Evolutionary conservation across 2,888 invertebrate species (phyloP), one percentile per base, ranked within the genome.

Genomic region (Troides oblongomaculatus): DNA sequence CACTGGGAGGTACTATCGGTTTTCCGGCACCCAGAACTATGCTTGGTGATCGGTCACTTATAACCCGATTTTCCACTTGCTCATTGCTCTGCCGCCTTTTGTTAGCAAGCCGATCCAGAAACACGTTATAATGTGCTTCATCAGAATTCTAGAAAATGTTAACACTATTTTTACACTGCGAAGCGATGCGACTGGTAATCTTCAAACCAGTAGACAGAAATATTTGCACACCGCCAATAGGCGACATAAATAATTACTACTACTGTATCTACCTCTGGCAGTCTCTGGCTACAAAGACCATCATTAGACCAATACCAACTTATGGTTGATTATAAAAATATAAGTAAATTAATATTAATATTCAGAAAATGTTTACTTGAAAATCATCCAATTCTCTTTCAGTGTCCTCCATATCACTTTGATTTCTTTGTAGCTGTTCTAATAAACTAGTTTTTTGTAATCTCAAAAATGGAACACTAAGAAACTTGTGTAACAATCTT

Each of bases 391-490:
- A 90, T 81, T 97, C 97, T 76, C 94, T 94, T 73, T 95, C 93
- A 21, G 96, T 97, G 23, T 97, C 94, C 72, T 94, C 94, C 64
- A 96, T 96, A 84, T 99, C 98, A 67, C 94, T 94, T 79, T 95
- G 94, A 85, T 99, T 99, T 30, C 96, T 95, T 81, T 97, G 97
- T 72, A 99, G 88, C 83, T 98, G 97, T 74, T 95, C 95, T 62
- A 97, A 82, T 61, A 98, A 88, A 21, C 97, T 97, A 77, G 96
- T 96, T 77, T 95, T 94, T 93, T 99, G 99, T 46, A 99, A 92
- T 81, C 97, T 96, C 66, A 99, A 93, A 85, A 99, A 99, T 66
- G 99, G 99, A 70, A 99, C 94, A 87, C 98, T 98, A 83, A 99
- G 96, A 90, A 99, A 99, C 88, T 97, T 97, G 91, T 99, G 98